Evolutionary conservation across 2,113 vertebrate genomes (phyloP).

Genomic region (Vidua macroura): DNA sequence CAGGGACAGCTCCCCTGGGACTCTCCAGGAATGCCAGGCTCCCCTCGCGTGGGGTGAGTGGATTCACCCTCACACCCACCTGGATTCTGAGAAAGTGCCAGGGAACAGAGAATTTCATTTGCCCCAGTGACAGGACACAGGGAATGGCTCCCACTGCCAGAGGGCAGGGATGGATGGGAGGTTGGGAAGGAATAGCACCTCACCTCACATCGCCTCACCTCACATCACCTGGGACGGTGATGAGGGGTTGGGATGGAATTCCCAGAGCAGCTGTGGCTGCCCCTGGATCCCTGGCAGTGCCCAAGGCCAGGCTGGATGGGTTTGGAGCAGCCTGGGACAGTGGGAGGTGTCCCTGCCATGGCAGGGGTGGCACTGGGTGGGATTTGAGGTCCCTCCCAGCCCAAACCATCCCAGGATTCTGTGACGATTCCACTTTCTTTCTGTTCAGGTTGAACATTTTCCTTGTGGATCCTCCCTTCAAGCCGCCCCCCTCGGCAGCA

Average conservation of each 20-base stretch:
- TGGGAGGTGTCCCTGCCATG: neutral
- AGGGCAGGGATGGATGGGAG: neutral
- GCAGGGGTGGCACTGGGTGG: neutral
- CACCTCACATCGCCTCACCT: neutral
- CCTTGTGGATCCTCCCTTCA: fast-evolving
- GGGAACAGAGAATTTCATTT: fast-evolving
- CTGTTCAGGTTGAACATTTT: neutral
- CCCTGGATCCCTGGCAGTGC: neutral
- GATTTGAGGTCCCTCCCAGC: fast-evolving
- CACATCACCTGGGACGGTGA: neutral
- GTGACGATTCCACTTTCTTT: neutral
- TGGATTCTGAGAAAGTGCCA: neutral
- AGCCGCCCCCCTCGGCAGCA: too few relatives aligned
- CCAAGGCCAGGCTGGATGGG: neutral
- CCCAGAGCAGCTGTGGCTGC: neutral
- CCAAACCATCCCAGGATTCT: neutral
- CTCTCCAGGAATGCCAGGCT: neutral
- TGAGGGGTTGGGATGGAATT: neutral
- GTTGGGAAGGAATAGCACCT: neutral
- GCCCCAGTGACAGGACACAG: neutral
- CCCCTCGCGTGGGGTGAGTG: fast-evolving
- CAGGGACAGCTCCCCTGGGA: neutral
- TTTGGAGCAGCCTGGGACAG: neutral
- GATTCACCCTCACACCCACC: neutral
- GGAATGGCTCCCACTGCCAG: neutral